Base-by-base conservation (phyloP, 2,797 vertebrate genomes). In the Pterois miles region DNA sequence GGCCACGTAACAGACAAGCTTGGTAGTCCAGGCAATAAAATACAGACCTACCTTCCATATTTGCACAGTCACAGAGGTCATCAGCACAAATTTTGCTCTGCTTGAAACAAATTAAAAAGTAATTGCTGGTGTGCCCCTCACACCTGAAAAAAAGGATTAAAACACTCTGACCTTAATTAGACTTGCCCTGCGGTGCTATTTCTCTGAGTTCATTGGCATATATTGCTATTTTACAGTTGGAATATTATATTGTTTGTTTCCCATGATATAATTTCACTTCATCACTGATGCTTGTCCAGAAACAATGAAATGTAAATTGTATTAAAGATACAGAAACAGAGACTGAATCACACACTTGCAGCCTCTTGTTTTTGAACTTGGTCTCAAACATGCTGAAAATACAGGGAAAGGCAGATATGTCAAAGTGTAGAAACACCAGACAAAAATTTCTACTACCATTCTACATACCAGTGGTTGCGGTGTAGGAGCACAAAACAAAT, bases 51-150 rank as follows among this genome's bases (percentile, higher is more conserved):
- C 65, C 60, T 69, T 50, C 16, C 4, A 13, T 66, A 33, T 76
- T 74, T 65, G 46, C 65, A 52, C 36, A 58, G 46, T 31, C 74
- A 70, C 60, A 43, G 74, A 80, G 83, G 74, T 86, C 77, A 81
- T 71, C 43, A 57, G 67, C 59, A 69, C 38, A 18, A 40, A 11
- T 50, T 74, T 25, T 81, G n/a, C 81, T 70, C 68, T 78, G 54
- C 65, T 85, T 71, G 80, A 72, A 88, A 68, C 27, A 54, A 77
- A 80, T 83, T 76, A 71, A 13, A 86, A 84, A 40, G 20, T 69
- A 59, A 76, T 66, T 36, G 29, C 31, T 62, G 18, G n/a, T 56
- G 48, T 53, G 23, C 31, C 20, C 25, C 46, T 59, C 8, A 57
- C 60, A 63, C 46, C 16, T 65, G 20, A 23, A 82, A 83, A 53